Base-by-base conservation (phyloP, 2,888 invertebrate species). In the Troides helena region DNA sequence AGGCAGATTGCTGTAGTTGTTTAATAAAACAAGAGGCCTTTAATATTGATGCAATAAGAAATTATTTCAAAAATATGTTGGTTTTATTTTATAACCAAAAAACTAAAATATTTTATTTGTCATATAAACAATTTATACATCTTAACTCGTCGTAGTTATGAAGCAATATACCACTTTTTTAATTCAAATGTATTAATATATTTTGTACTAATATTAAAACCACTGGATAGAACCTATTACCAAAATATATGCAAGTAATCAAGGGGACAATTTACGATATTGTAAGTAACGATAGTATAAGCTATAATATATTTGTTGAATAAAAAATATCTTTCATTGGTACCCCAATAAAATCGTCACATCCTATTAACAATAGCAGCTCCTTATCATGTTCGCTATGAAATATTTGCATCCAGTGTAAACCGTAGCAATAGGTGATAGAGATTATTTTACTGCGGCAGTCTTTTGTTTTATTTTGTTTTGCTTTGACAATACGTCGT, bases 311-410 rank as follows among this genome's bases (percentile, higher is more conserved):
- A 62, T 36, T 36, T 62, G 39, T 46, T 25, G n/a, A 17, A 68
- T 8, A 76, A 72, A 73, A 73, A 72, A 65, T 62, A 39, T 63
- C 74, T 74, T 74, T 71, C 69, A 74, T 74, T 74, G 69, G 72
- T 62, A 75, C 82, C 84, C 81, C 77, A 84, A 82, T 84, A 82
- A 80, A 82, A 79, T 80, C 67, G 78, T 77, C 78, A 80, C 80
- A 79, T 82, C 81, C 81, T 79, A 84, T 80, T 84, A 84, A 84
- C 83, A 84, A 82, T 82, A 84, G 75, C 75, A 71, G 73, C 73
- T 74, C 75, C 72, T 71, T 74, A 78, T 75, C 39, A 6, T 74
- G 73, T 73, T 67, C 62, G 76, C 73, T 69, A 69, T 71, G 67
- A 61, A 17, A 61, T 71, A 57, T 72, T 71, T 71, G 46, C 30